Conservation (phyloP, 2,113 vertebrate genomes). For the Lepus timidus region DNA sequence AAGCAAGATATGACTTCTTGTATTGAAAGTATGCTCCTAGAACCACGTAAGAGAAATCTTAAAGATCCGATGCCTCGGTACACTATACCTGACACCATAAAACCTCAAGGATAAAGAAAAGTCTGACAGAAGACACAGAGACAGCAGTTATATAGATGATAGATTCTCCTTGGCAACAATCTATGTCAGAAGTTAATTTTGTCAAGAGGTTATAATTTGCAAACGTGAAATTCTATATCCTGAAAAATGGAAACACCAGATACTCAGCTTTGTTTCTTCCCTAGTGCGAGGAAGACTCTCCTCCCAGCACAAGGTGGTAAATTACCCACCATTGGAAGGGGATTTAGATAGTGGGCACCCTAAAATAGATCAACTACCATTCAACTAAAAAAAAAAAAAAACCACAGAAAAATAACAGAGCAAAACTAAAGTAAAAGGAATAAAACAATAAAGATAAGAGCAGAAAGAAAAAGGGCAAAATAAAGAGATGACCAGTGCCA, state of each 20-base stretch:
- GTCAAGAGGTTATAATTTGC: not conserved
- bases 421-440: not conserved
- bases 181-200: not conserved
- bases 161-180: not conserved
- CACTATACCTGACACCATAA: not conserved
- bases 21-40: not conserved
- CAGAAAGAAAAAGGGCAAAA: conserved; percentile 10
- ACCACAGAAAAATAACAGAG: not conserved
- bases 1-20: not conserved
- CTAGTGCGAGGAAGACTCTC: not conserved
- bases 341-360: not conserved
- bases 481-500: not conserved
- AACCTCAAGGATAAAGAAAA: not conserved
- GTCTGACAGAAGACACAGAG: not conserved
- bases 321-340: not conserved
- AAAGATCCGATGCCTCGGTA: not conserved
- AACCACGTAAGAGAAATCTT: not conserved
- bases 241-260: not conserved
- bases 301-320: not conserved
- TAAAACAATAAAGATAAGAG: not conserved
- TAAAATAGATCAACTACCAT: not conserved
- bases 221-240: not conserved
- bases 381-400: not conserved
- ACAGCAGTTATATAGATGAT: not conserved
- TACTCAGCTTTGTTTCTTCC: not conserved